Conservation (phyloP, 2,113 vertebrate genomes). For the Aplodontia rufa region DNA sequence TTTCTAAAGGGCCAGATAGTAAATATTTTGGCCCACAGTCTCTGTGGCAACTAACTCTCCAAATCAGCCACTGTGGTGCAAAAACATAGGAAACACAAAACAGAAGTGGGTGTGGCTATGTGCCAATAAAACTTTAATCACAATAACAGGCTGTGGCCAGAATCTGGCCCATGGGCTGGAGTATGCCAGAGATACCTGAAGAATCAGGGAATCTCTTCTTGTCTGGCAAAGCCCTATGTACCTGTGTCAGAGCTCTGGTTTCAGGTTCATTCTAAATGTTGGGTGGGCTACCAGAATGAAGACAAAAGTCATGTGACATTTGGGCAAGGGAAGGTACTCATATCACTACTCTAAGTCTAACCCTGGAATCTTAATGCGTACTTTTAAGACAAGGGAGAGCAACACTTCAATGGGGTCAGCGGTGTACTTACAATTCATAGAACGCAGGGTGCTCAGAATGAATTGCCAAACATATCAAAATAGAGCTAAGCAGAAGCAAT, state of each 20-base stretch:
- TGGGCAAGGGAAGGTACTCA: conserved; percentile 43
- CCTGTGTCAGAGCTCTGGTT: conserved; percentile 52
- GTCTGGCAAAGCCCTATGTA: neutral
- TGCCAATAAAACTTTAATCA: neutral
- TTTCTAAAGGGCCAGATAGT: neutral
- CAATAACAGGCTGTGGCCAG: neutral
- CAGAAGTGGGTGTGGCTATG: neutral
- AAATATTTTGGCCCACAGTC: neutral
- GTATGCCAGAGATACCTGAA: neutral
- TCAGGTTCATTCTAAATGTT: conserved; percentile 3
- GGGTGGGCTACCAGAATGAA: neutral
- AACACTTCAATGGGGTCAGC: conserved; percentile 71
- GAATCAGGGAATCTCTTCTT: neutral
- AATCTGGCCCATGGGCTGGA: neutral
- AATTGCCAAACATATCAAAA: conserved; percentile 91
- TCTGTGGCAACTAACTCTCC: neutral
- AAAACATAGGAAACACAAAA: neutral
- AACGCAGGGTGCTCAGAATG: conserved; percentile 87
- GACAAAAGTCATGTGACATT: neutral
- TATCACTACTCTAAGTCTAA: conserved; percentile 38
- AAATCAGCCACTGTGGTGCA: neutral
- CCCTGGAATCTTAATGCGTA: conserved; percentile 50
- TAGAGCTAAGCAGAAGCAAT: conserved; percentile 91
- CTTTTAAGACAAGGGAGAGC: conserved; percentile 67
- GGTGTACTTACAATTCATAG: conserved; percentile 88